Percentiles rank a stretch among this genome's conserved stretches.
These are phyloP conservation scores for Lacerta viridis DNA, from an alignment of 2,797 vertebrate genomes.

Conservation along the genomic window DNA sequence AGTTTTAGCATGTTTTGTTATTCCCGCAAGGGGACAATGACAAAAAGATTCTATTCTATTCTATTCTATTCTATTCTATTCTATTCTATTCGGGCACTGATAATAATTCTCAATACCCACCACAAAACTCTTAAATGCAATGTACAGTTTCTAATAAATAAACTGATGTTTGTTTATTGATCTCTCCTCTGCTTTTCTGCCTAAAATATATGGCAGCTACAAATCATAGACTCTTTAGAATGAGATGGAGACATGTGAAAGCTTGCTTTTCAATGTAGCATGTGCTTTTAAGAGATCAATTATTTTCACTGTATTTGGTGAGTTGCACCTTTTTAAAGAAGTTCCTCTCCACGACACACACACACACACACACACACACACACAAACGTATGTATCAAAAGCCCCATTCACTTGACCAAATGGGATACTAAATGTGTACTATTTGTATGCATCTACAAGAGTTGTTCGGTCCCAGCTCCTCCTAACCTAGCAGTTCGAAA, in stretches of 20 bases:
- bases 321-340: too few species aligned
- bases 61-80: not conserved
- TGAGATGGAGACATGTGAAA: not conserved
- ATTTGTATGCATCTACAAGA: not conserved
- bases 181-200: not conserved
- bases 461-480: not conserved
- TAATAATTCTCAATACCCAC: not conserved
- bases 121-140: not conserved
- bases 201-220: not conserved
- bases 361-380: too few species aligned
- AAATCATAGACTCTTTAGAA: not conserved
- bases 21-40: too few species aligned
- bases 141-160: fast-evolving
- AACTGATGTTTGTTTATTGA: not conserved
- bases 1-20: not conserved
- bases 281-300: not conserved
- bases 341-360: too few species aligned
- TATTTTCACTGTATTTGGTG: not conserved
- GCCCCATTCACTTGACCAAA: not conserved
- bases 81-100: not conserved
- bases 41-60: too few species aligned
- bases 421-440: not conserved
- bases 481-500: too few species aligned
- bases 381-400: not conserved
- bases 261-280: not conserved